Evolutionary conservation across 2,888 invertebrate species (phyloP).

Genomic region (Siphlonurus alternatus): DNA sequence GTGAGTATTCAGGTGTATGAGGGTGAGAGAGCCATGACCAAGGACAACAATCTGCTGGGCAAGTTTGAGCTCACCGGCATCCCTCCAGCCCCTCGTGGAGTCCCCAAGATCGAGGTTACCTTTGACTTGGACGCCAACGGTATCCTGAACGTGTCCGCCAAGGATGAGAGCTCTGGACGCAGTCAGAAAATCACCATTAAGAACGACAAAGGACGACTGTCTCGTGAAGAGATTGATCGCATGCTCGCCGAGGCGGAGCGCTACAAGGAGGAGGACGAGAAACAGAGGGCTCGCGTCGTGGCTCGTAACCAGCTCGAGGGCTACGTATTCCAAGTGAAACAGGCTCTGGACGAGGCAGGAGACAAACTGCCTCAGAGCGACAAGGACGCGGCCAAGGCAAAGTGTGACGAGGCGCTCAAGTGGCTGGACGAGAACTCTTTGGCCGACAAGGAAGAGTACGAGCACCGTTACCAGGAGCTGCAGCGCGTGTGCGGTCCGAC

Average conservation of each 20-base stretch:
- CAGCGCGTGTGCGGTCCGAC: constrained; percentile 59
- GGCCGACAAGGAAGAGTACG: constrained; percentile 62
- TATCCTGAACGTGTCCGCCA: constrained; percentile 49
- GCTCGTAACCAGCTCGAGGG: constrained; percentile 55
- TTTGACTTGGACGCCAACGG: constrained; percentile 81
- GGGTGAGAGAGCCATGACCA: constrained; percentile 74
- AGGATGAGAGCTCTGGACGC: constrained; percentile 61
- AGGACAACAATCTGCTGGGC: constrained; percentile 62
- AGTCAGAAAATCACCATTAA: constrained; percentile 70
- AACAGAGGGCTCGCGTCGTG: constrained; percentile 46
- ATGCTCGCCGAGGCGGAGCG: constrained; percentile 69
- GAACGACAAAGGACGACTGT: constrained; percentile 70
- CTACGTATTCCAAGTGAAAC: constrained; percentile 24
- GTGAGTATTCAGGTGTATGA: constrained; percentile 77
- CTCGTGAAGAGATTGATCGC: constrained; percentile 72
- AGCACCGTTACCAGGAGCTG: constrained; percentile 55
- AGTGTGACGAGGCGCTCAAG: constrained; percentile 48
- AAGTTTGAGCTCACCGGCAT: constrained; percentile 38
- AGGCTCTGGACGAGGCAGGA: constrained; percentile 23
- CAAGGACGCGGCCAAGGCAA: constrained; percentile 26
- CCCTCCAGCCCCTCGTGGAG: constrained; percentile 68
- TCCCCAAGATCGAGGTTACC: constrained; percentile 58
- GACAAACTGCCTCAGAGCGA: constrained; percentile 26
- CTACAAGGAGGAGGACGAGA: constrained; percentile 54
- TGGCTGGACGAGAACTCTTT: constrained; percentile 70